Evolutionary conservation across 2,113 vertebrate species (phyloP), one percentile per base, ranked within the genome.

Genomic region (Nanger granti): DNA sequence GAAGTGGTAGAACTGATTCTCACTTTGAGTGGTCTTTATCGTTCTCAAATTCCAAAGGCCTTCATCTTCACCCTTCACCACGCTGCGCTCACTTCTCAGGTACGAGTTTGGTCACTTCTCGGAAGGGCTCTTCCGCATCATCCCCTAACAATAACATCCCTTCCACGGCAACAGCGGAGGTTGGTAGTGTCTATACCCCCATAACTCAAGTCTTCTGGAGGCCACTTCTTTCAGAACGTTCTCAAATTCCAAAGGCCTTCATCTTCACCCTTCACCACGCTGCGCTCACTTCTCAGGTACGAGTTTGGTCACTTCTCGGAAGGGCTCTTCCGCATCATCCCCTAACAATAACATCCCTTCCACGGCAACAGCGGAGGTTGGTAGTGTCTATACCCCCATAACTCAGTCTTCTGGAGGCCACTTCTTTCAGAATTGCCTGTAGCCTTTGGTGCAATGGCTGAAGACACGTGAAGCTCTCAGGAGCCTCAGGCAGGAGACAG

Each of bases 131-230:
- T 37, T 52, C 62, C 31, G 28, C 52, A 44, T 87, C 20, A 37
- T 11, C 13, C 1, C 0, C 26, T 11, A 60, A 83, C 3, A 11
- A 11, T 7, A 3, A 0, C 37, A 54, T 20, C 14, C 28, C 5
- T 57, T 47, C 69, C n/a, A 41, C 2, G 2, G 76, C 54, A n/a
- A 41, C 1, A 3, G 57, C 47, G 7, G 29, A 41, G 20, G 7
- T 18, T 22, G 34, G 8, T 4, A 20, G 22, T 24, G 1, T 83
- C n/a, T 29, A 1, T 13, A 12, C 9, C 4, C 6, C 52, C 24
- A 2, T 28, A 92, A 69, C 2, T 44, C n/a, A 1, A 1, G 26
- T 24, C 37, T 49, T 52, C 69, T 31, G 18, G 34, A 2, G 41
- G 29, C 7, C 76, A 8, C 76, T 93, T 22, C 73, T 60, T 57